These are phyloP conservation scores for Empis stercorea DNA, from an alignment of 2,888 invertebrate genomes.

Conservation along the genomic window DNA sequence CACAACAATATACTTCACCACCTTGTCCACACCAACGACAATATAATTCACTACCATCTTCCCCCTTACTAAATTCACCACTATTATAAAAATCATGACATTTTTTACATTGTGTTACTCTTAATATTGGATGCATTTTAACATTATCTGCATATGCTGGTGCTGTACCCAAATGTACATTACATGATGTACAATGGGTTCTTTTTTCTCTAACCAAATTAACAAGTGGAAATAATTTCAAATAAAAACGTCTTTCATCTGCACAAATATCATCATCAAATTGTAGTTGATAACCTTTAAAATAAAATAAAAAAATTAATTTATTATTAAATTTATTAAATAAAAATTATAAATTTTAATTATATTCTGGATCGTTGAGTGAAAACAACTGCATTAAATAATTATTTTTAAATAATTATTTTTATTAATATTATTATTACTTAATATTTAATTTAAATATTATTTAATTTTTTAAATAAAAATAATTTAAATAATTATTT, in stretches of 20 bases:
- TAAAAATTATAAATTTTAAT: too few relatives aligned
- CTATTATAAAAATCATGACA: slow-evolving; percentile 69
- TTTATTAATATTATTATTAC: too few relatives aligned
- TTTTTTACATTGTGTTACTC: slow-evolving; percentile 55
- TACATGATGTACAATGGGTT: slow-evolving; percentile 64
- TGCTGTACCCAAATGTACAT: slow-evolving; percentile 60
- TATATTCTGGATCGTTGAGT: too few relatives aligned
- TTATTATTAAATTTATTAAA: too few relatives aligned
- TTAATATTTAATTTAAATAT: too few relatives aligned
- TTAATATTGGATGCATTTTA: slow-evolving; percentile 58
- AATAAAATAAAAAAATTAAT: slow-evolving; percentile 6
- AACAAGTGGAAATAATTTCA: slow-evolving; percentile 43
- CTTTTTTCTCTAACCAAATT: slow-evolving; percentile 44
- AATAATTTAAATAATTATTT: too few relatives aligned
- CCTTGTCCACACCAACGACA: slow-evolving; percentile 77
- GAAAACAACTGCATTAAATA: too few relatives aligned
- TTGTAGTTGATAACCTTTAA: slow-evolving; percentile 28
- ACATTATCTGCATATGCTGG: slow-evolving; percentile 49
- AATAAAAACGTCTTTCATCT: slow-evolving; percentile 42
- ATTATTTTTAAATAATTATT: too few relatives aligned
- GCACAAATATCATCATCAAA: slow-evolving; percentile 43
- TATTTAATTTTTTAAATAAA: too few relatives aligned
- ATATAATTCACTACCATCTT: slow-evolving; percentile 70
- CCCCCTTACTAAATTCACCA: slow-evolving; percentile 70
- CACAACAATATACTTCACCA: slow-evolving; percentile 66